phyloP scores from a whole-genome alignment of 2,888 invertebrate species.

The Dendrolimus pini region DNA sequence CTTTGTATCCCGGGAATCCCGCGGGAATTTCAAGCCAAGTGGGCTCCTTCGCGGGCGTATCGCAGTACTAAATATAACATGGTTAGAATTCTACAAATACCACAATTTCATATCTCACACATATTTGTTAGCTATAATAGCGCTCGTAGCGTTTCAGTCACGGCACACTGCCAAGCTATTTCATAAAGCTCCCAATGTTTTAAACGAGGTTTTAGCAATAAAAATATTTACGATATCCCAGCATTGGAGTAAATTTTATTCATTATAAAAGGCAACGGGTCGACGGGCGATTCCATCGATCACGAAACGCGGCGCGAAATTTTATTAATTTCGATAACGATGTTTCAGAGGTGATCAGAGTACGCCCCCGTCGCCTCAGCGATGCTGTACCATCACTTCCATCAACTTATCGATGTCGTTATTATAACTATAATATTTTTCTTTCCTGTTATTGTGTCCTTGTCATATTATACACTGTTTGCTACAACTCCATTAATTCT shows the following conservation, averaged over 20 bases:
- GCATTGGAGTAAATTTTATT: not conserved
- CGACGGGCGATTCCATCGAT: conserved; percentile 7
- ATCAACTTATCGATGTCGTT: no score
- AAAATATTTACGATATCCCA: not conserved
- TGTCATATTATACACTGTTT: no score
- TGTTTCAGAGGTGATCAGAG: conserved; percentile 9
- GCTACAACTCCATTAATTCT: no score
- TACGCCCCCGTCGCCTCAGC: not conserved
- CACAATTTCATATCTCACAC: no score
- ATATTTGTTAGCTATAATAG: no score
- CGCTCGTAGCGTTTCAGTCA: not conserved
- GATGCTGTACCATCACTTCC: not conserved
- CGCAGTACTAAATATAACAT: no score
- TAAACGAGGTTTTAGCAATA: not conserved
- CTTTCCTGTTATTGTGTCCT: no score
- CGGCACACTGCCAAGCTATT: not conserved
- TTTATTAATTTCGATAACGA: conserved; percentile 13
- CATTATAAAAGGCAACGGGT: conserved; percentile 6
- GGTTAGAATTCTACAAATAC: no score
- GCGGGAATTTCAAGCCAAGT: no score
- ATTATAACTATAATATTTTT: no score
- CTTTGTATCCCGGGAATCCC: no score
- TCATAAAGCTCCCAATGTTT: not conserved
- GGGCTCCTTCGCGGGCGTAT: no score
- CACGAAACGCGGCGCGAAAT: conserved; percentile 4